phyloP scores from a whole-genome alignment of 2,797 vertebrate genomes.

The Thaleichthys pacificus region DNA sequence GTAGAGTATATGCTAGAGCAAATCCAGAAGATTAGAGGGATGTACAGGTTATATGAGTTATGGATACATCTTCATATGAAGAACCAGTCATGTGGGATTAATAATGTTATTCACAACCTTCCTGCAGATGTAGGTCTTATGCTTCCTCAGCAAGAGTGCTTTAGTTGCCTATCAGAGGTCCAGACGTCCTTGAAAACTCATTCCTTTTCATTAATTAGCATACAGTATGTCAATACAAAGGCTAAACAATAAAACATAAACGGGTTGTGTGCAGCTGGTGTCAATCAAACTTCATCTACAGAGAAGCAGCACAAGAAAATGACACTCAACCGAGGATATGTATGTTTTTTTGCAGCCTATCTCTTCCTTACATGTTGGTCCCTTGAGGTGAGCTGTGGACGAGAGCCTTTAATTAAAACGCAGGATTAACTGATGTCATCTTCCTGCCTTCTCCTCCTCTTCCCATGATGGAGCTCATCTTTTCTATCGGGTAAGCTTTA shows the following conservation, averaged over 20 bases:
- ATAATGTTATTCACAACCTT: slow-evolving; percentile 14
- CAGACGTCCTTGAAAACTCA: neutral
- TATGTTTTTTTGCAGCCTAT: slow-evolving; percentile 1
- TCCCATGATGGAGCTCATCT: slow-evolving; percentile 48
- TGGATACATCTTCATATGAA: neutral
- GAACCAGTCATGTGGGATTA: slow-evolving; percentile 7
- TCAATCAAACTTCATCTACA: slow-evolving; percentile 3
- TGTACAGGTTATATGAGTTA: neutral
- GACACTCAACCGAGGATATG: slow-evolving; percentile 10
- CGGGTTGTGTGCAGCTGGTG: neutral
- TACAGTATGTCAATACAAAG: neutral
- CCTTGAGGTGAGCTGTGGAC: slow-evolving; percentile 40
- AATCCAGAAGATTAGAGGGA: slow-evolving; percentile 13
- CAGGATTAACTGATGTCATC: slow-evolving; percentile 64
- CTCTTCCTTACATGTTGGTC: slow-evolving; percentile 27
- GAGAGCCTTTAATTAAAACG: slow-evolving; percentile 57
- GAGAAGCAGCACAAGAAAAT: slow-evolving; percentile 7
- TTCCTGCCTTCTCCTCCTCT: slow-evolving; percentile 35
- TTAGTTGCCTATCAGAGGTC: neutral
- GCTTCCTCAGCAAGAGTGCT: neutral
- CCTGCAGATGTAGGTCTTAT: neutral
- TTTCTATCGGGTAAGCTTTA: slow-evolving; percentile 39
- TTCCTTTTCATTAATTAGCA: neutral
- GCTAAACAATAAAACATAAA: neutral
- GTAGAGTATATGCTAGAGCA: slow-evolving; percentile 14